These are phyloP conservation scores for Dendrolimus kikuchii DNA, from an alignment of 1,140 invertebrate species.

Conservation along the genomic window DNA sequence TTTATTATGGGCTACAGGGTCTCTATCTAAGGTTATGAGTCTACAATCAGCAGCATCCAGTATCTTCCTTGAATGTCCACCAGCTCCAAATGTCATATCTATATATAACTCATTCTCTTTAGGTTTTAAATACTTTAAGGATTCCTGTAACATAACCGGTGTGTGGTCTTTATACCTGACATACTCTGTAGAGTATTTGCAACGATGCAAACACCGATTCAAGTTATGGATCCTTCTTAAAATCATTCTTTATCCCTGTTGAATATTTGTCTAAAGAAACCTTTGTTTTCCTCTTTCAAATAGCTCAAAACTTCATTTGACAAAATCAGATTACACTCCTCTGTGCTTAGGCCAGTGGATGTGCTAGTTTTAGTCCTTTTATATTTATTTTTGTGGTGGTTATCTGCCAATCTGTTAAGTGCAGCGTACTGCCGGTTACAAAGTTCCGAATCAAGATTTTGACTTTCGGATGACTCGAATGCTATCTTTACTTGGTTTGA, in stretches of 20 bases:
- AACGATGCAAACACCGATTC: slow-evolving; percentile 14
- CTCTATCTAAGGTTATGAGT: slow-evolving; percentile 90
- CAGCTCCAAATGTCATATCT: slow-evolving; percentile 96
- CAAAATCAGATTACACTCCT: slow-evolving; percentile 81
- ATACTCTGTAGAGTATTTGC: slow-evolving; percentile 22
- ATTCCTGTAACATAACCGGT: slow-evolving; percentile 82
- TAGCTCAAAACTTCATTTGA: slow-evolving; percentile 80
- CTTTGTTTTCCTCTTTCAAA: slow-evolving; percentile 74
- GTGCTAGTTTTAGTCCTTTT: slow-evolving; percentile 72
- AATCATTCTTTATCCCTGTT: slow-evolving; percentile 50
- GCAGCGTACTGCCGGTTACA: slow-evolving; percentile 79
- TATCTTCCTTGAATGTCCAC: slow-evolving; percentile 84
- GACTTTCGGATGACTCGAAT: slow-evolving; percentile 75
- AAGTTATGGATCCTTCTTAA: slow-evolving; percentile 19
- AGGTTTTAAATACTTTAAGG: slow-evolving; percentile 79
- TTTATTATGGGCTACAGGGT: slow-evolving; percentile 83
- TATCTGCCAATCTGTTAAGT: slow-evolving; percentile 80
- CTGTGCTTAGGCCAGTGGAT: slow-evolving; percentile 78
- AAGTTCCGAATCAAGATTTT: slow-evolving; percentile 69
- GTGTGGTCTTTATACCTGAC: slow-evolving; percentile 69
- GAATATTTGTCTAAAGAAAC: slow-evolving; percentile 69
- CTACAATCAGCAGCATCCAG: slow-evolving; percentile 77
- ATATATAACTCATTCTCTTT: slow-evolving; percentile 76
- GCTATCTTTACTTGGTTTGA: slow-evolving; percentile 76
- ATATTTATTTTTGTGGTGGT: slow-evolving; percentile 80